A percentile compares a stretch with the other conserved stretches of the same genome.
Evolutionary conservation across 2,113 vertebrate genomes (phyloP).

Genomic region (Dicrurus megarhynchus): DNA sequence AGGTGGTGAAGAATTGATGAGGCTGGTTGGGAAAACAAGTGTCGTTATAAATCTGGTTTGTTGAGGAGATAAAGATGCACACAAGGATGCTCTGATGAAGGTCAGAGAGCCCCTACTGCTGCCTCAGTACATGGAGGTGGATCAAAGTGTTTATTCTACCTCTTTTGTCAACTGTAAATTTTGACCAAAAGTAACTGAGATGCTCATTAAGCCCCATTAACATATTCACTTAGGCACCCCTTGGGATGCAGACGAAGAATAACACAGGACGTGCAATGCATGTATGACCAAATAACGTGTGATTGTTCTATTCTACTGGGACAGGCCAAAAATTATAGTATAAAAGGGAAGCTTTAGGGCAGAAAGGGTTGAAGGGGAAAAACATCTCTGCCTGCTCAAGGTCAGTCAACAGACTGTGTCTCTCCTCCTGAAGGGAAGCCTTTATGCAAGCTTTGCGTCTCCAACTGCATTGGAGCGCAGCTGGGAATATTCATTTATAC

Average conservation of each 20-base stretch:
- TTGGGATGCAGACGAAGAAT: not conserved
- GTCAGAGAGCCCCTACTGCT: not conserved
- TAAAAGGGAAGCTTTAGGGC: not conserved
- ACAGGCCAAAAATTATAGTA: not conserved
- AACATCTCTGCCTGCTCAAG: not conserved
- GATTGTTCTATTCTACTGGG: not conserved
- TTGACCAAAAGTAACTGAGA: not conserved
- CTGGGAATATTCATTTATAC: not conserved
- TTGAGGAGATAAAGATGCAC: not conserved
- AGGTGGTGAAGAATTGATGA: not conserved
- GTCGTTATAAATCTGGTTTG: not conserved
- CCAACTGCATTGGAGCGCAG: not conserved
- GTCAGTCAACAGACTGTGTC: not conserved
- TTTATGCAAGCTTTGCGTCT: not conserved
- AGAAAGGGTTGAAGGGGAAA: not conserved
- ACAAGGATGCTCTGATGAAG: not conserved
- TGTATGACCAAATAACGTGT: not conserved
- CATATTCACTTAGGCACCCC: not conserved
- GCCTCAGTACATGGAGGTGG: not conserved
- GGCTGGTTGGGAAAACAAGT: not conserved
- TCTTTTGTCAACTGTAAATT: not conserved
- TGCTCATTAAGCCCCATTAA: not conserved
- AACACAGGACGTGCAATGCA: not conserved
- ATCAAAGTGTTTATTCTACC: not conserved
- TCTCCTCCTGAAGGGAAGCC: not conserved